These are phyloP conservation scores for Semnopithecus entellus DNA, from an alignment of 2,113 vertebrate species.

Conservation along the genomic window DNA sequence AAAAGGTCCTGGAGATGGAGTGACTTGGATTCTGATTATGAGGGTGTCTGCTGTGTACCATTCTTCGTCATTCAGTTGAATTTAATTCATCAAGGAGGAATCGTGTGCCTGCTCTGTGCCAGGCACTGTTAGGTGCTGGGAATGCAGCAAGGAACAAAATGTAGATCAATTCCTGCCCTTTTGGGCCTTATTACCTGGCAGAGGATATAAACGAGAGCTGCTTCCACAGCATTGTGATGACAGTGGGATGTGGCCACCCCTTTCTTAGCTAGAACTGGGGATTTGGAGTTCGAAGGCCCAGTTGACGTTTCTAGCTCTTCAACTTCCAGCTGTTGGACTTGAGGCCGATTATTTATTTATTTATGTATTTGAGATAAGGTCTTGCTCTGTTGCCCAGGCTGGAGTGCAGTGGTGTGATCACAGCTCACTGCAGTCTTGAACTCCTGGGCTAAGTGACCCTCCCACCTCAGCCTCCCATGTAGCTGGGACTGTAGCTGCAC, in stretches of 20 bases:
- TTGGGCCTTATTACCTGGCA: not conserved
- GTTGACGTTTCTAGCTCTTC: not conserved
- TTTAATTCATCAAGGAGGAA: not conserved
- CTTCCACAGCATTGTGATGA: rapidly evolving
- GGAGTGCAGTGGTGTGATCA: no score
- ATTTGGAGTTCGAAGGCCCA: not conserved
- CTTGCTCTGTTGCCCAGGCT: no score
- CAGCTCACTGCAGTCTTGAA: no score
- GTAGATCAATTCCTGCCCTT: not conserved
- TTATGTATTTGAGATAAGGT: not conserved
- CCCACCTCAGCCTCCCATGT: no score
- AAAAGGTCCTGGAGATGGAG: not conserved
- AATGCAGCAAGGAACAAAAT: not conserved
- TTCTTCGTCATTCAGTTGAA: not conserved
- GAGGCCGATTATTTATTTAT: not conserved
- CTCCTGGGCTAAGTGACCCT: no score
- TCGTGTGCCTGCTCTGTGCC: rapidly evolving
- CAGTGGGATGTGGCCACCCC: no score
- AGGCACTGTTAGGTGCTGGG: not conserved
- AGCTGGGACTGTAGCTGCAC: no score
- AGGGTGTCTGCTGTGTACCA: not conserved
- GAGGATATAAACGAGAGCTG: rapidly evolving
- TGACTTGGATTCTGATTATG: not conserved
- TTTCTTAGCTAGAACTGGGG: no score
- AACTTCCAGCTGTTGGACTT: not conserved